A percentile compares a stretch with the other conserved stretches of the same genome.
Conservation (phyloP, 2,797 vertebrate species). For the Buceros bicornis region DNA sequence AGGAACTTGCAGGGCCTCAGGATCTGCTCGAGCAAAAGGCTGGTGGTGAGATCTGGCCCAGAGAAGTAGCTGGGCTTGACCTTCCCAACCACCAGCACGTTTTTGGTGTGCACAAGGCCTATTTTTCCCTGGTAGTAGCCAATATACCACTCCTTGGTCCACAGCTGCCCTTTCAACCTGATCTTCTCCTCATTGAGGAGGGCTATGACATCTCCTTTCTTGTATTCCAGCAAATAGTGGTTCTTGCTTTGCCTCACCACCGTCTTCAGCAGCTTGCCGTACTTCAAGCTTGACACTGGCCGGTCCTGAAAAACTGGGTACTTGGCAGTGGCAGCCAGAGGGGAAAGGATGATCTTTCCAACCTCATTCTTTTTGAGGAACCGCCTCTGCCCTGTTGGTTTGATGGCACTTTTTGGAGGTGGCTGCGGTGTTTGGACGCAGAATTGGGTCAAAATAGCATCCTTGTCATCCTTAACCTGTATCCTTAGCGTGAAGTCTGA, state of each 20-base stretch:
- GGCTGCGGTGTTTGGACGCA: constrained; percentile 94
- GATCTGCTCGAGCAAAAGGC: constrained; percentile 92
- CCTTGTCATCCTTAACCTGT: constrained; percentile 92
- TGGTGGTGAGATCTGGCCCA: constrained; percentile 92
- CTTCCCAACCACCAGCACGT: constrained; percentile 91
- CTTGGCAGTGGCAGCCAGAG: constrained; percentile 88
- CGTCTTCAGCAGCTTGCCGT: constrained; percentile 94
- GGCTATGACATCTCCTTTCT: constrained; percentile 93
- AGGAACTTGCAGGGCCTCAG: constrained; percentile 96
- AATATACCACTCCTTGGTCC: constrained; percentile 99
- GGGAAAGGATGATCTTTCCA: constrained; percentile 93
- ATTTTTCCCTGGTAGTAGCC: constrained; percentile 94
- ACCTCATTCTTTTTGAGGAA: constrained; percentile 97
- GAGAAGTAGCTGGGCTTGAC: constrained; percentile 89
- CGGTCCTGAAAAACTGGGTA: constrained; percentile 94
- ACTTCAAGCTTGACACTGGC: constrained; percentile 88
- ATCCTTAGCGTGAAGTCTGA: constrained; percentile 93
- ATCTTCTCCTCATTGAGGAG: constrained; percentile 96
- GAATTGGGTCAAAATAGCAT: constrained; percentile 92
- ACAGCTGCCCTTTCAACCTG: constrained; percentile 91
- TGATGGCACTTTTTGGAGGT: constrained; percentile 86
- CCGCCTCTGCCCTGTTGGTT: constrained; percentile 85
- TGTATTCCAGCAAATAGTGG: constrained; percentile 96
- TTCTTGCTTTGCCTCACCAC: constrained; percentile 94
- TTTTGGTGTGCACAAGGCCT: constrained; percentile 94